Conservation (phyloP, 2,797 vertebrate species). For the Macroramphosus scolopax region DNA sequence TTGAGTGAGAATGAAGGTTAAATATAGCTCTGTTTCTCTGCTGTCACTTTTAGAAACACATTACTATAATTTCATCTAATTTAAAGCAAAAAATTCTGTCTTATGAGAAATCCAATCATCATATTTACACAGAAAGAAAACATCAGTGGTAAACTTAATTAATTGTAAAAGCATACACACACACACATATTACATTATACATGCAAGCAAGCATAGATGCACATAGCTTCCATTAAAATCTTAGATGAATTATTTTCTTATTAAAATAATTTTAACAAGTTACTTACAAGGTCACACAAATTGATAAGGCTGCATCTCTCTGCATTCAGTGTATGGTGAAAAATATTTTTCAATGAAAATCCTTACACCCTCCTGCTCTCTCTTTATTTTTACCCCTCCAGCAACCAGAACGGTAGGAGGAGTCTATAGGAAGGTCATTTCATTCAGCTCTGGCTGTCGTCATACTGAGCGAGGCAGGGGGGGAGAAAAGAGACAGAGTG, state of each 20-base stretch:
- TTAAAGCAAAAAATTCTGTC: conserved; percentile 3
- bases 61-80: conserved; percentile 9
- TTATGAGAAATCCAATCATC: background rate
- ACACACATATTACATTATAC: conserved; percentile 3
- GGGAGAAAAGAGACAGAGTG: conserved; percentile 29
- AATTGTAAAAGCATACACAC: no score
- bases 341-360: conserved; percentile 59
- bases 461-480: conserved; percentile 54
- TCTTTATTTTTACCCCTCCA: conserved; percentile 34
- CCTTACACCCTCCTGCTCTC: conserved; percentile 42
- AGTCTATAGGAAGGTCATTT: conserved; percentile 68
- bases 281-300: conserved; percentile 70
- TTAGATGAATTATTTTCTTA: conserved; percentile 1
- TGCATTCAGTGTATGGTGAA: conserved; percentile 20
- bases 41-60: no score
- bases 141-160: conserved; percentile 4
- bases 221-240: background rate
- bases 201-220: conserved; percentile 14
- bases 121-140: conserved; percentile 1
- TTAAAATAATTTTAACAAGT: conserved; percentile 22
- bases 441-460: conserved; percentile 71
- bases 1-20: background rate
- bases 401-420: conserved; percentile 57
- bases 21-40: conserved; percentile 3
- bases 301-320: conserved; percentile 32